Base-by-base conservation (phyloP, 2,888 invertebrate species). In the Frankliniella intonsa region DNA sequence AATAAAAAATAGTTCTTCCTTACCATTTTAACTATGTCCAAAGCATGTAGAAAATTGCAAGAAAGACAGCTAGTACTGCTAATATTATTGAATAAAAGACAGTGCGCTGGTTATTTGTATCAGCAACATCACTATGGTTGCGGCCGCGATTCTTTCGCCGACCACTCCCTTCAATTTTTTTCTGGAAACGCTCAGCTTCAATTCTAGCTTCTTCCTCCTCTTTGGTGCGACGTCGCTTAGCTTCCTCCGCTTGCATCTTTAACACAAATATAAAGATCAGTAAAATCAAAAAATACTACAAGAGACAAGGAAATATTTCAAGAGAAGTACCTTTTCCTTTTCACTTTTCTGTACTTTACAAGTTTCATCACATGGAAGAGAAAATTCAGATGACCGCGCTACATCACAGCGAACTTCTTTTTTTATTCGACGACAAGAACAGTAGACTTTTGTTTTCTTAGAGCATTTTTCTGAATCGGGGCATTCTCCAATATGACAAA, bases 361-460 rank as follows among this genome's bases (percentile, higher is more conserved):
- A 12, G 89, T 87, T 3, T 90, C 90, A 86, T 95, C 93, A 86
- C 94, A 95, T 0, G 87, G 85, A 3, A 95, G 87, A 19, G 85
- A 86, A 0, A 89, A 88, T 82, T 89, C 87, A 14, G 90, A 89
- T 27, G 87, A 89, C 7, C 90, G 88, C 51, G 92, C 90, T 69
- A 89, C 87, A 85, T 92, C 92, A 85, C 96, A 96, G 0, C 91
- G 89, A 83, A 93, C 89, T 85, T 96, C 94, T 85, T 92, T 91
- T 87, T 94, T 95, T 11, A 94, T 88, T 83, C 94, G 91, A 85
- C 93, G 93, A 87, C 97, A 97, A 55, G 90, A 88, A 85, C 97
- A 97, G 83, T 91, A 90, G 0, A 95, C 88, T 87, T 94, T 94
- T 0, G 96, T 91, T 87, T 95, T 96, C 86, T 94, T 94, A 82